Conservation (phyloP, 1,140 invertebrate species). For the Calephelis virginiensis region DNA sequence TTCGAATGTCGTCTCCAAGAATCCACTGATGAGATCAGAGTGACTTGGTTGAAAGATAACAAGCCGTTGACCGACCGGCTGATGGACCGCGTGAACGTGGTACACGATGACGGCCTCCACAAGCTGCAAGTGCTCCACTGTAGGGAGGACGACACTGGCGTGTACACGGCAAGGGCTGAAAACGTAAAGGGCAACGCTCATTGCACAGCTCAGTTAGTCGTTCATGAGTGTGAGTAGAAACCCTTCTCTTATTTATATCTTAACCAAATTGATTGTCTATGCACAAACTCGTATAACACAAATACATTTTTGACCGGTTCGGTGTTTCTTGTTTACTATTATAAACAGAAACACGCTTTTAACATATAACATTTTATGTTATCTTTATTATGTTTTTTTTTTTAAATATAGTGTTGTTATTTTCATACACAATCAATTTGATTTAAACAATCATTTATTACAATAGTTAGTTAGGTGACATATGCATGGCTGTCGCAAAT, state of each 20-base stretch:
- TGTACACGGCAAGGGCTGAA: conserved; percentile 94
- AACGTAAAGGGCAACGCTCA: conserved; percentile 88
- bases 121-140: conserved; percentile 90
- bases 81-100: conserved; percentile 85
- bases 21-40: conserved; percentile 72
- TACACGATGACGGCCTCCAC: conserved; percentile 78
- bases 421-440: conserved; percentile 19
- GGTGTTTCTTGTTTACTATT: no score
- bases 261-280: no score
- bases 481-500: conserved; percentile 53
- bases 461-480: conserved; percentile 14
- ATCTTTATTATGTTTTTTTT: no score
- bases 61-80: conserved; percentile 87
- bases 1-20: conserved; percentile 89
- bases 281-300: no score
- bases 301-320: no score
- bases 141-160: conserved; percentile 89
- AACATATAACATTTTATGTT: no score
- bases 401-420: neutral
- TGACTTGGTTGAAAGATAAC: conserved; percentile 95
- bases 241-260: conserved; percentile 25
- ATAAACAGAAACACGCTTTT: no score
- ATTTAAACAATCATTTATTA: conserved; percentile 1
- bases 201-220: conserved; percentile 90
- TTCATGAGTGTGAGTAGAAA: conserved; percentile 86